phyloP scores from a whole-genome alignment of 1,140 invertebrate genomes.

The Cotesia typhae region DNA sequence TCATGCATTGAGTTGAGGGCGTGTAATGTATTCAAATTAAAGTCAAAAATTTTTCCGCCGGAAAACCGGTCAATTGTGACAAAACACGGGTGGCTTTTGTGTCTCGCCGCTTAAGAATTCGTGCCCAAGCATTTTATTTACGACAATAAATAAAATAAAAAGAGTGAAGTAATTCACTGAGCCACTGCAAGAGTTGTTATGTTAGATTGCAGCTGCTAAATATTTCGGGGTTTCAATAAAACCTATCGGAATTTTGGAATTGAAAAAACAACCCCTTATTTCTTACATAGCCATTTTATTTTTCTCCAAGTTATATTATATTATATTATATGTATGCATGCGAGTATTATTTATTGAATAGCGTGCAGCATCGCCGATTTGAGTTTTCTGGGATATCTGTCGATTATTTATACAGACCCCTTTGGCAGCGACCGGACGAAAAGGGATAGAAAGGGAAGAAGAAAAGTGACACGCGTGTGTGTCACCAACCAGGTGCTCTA shows the following conservation, averaged over 20 bases:
- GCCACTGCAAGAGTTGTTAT: background rate
- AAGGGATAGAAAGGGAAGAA: slow-evolving; percentile 14
- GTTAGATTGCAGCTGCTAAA: slow-evolving; percentile 32
- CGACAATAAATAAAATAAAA: background rate
- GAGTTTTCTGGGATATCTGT: slow-evolving; percentile 1
- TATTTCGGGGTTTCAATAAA: slow-evolving; percentile 20
- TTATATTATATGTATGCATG: too few species aligned
- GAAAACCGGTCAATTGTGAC: slow-evolving; percentile 21
- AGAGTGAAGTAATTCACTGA: background rate
- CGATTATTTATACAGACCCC: slow-evolving; percentile 23
- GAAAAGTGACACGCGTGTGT: slow-evolving; percentile 3
- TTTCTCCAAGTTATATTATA: too few species aligned
- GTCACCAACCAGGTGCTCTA: slow-evolving; percentile 23
- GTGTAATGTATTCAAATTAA: background rate
- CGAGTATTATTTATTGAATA: background rate
- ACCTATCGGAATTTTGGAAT: slow-evolving; percentile 17
- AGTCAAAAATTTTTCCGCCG: slow-evolving; percentile 9
- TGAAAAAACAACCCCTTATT: too few species aligned
- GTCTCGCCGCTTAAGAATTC: background rate
- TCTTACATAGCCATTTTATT: background rate
- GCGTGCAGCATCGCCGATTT: background rate
- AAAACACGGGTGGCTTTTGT: slow-evolving; percentile 11
- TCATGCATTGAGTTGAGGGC: too few species aligned
- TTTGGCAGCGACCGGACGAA: slow-evolving; percentile 19
- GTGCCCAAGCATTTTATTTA: slow-evolving; percentile 6